Evolutionary conservation across 1,140 invertebrate species (phyloP).

Genomic region (Littorina saxatilis): DNA sequence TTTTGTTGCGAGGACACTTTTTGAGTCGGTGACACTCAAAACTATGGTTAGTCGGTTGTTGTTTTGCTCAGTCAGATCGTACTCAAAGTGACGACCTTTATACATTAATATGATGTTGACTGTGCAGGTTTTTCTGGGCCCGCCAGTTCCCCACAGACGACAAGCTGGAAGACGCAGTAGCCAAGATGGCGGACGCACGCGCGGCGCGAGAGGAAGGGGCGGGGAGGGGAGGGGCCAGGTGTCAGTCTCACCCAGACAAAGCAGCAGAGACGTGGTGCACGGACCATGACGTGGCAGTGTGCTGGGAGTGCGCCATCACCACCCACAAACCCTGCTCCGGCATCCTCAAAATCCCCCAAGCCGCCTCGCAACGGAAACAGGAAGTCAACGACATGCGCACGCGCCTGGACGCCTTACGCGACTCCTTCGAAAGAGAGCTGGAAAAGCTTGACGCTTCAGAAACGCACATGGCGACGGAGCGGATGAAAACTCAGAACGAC

Average conservation of each 20-base stretch:
- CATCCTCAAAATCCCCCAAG: background rate
- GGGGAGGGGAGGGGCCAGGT: too few relatives aligned
- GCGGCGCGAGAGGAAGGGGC: background rate
- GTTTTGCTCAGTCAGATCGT: too few relatives aligned
- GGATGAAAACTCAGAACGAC: background rate
- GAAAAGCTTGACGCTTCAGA: background rate
- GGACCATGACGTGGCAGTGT: constrained; percentile 3
- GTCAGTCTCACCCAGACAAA: background rate
- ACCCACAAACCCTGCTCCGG: background rate
- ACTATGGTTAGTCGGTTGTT: too few relatives aligned
- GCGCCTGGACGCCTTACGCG: background rate
- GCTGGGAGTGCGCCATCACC: background rate
- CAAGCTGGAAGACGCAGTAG: background rate
- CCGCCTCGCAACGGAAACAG: background rate
- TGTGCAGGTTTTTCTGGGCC: constrained; percentile 7
- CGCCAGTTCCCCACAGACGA: background rate
- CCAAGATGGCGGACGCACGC: background rate
- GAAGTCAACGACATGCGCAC: constrained; percentile 22
- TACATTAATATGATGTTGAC: too few relatives aligned
- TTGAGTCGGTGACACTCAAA: too few relatives aligned
- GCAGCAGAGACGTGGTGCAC: background rate
- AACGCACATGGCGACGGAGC: background rate
- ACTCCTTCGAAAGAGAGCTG: background rate
- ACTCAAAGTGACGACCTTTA: too few relatives aligned
- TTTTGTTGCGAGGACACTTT: too few relatives aligned